Percentiles rank a stretch among this genome's conserved stretches.
Evolutionary conservation across 53 echinoderm and acorn worm genomes (phyloP).

Genomic region (Echinometra lucunter): DNA sequence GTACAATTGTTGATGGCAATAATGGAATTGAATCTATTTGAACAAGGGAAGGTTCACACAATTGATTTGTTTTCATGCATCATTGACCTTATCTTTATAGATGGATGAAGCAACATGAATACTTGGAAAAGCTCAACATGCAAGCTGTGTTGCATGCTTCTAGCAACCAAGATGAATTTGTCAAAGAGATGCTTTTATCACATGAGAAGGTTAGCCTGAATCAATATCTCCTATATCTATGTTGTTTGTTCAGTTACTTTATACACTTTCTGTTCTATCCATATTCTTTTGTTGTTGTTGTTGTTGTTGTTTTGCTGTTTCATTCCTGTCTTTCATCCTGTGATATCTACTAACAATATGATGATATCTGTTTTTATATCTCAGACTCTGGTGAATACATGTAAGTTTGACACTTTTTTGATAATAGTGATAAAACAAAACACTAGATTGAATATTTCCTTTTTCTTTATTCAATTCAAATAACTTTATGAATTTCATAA

Average conservation of each 20-base stretch:
- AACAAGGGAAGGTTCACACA: too few relatives aligned
- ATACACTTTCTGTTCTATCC: neutral
- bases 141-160: slow-evolving; percentile 96
- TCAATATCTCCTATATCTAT: neutral
- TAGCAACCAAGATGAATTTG: slow-evolving; percentile 96
- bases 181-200: slow-evolving; percentile 92
- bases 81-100: slow-evolving; percentile 54
- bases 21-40: too few relatives aligned
- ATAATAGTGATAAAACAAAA: too few relatives aligned
- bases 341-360: too few relatives aligned
- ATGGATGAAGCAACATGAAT: slow-evolving; percentile 98
- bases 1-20: too few relatives aligned
- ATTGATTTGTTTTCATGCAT: neutral
- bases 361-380: too few relatives aligned
- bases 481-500: too few relatives aligned
- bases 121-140: slow-evolving; percentile 96
- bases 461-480: too few relatives aligned
- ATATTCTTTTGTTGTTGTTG: neutral
- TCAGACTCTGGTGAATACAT: too few relatives aligned
- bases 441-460: too few relatives aligned
- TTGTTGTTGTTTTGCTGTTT: neutral
- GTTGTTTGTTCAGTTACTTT: neutral
- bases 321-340: neutral
- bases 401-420: too few relatives aligned
- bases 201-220: slow-evolving; percentile 82